Evolutionary conservation across 2,888 invertebrate species (phyloP).

Genomic region (Thysanoteuthis rhombus): DNA sequence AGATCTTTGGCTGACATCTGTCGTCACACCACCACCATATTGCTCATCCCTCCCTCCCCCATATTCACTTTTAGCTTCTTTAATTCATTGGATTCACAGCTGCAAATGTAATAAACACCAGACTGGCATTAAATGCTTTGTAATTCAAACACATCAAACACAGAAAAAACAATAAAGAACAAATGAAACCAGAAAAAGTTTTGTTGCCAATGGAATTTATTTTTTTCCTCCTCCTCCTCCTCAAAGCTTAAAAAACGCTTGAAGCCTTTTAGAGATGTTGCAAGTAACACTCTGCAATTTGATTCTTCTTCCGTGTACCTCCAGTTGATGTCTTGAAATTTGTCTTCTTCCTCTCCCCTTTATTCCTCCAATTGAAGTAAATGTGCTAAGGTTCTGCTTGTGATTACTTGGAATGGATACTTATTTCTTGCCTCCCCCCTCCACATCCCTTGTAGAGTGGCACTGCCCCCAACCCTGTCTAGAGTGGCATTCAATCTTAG

Average conservation of each 20-base stretch:
- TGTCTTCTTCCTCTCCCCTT: not conserved
- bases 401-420: not conserved
- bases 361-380: not conserved
- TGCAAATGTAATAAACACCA: not conserved
- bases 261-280: not conserved
- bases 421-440: not conserved
- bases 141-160: not conserved
- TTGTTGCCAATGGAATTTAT: not conserved
- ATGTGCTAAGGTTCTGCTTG: not conserved
- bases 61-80: not conserved
- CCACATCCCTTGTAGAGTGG: too few species aligned
- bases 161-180: too few species aligned
- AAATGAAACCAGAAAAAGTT: not conserved
- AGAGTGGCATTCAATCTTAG: not conserved
- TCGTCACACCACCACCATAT: not conserved
- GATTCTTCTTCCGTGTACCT: not conserved
- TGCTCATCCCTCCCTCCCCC: not conserved
- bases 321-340: not conserved
- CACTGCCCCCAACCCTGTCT: too few species aligned
- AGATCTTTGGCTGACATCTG: not conserved
- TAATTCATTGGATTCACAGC: constrained; percentile 12
- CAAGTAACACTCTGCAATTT: not conserved
- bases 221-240: not conserved
- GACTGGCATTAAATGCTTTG: not conserved
- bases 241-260: not conserved